These are phyloP conservation scores for Eristalis arbustorum DNA, from an alignment of 2,888 invertebrate species.

Conservation along the genomic window DNA sequence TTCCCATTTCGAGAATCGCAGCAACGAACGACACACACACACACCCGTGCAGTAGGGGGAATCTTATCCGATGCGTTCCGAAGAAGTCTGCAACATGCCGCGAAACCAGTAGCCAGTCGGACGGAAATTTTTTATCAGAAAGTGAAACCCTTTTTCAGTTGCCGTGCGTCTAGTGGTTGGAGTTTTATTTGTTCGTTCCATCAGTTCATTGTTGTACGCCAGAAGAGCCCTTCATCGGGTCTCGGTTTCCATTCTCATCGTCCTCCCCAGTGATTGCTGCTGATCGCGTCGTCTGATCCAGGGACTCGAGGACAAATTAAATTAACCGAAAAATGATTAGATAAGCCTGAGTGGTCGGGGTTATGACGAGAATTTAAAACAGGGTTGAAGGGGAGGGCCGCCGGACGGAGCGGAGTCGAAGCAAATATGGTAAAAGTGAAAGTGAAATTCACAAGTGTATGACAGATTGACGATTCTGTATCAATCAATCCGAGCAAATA, in stretches of 20 bases:
- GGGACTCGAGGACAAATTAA: constrained; percentile 51
- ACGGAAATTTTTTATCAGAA: constrained; percentile 57
- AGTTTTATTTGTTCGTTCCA: not conserved
- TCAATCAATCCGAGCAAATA: constrained; percentile 56
- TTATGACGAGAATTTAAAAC: not conserved
- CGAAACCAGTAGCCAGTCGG: constrained; percentile 60
- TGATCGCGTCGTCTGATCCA: constrained; percentile 50
- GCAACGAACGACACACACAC: not conserved
- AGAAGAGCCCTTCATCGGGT: constrained; percentile 39
- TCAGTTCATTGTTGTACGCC: constrained; percentile 45
- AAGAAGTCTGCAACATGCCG: constrained; percentile 13
- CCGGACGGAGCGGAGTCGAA: not conserved
- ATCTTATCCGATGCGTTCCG: constrained; percentile 47
- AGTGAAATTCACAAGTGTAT: constrained; percentile 46
- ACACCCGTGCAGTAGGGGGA: not conserved
- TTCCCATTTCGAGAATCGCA: constrained; percentile 49
- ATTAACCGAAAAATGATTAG: constrained; percentile 62
- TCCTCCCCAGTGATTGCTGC: constrained; percentile 22
- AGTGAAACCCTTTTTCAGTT: constrained; percentile 61
- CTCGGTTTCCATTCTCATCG: not conserved
- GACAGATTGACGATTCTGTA: constrained; percentile 52
- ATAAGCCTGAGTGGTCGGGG: constrained; percentile 43
- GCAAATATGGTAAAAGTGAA: constrained; percentile 23
- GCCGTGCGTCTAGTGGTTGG: not conserved
- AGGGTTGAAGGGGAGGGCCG: not conserved